Base-by-base conservation (phyloP, 2,888 invertebrate genomes). In the Polietes domitor region DNA sequence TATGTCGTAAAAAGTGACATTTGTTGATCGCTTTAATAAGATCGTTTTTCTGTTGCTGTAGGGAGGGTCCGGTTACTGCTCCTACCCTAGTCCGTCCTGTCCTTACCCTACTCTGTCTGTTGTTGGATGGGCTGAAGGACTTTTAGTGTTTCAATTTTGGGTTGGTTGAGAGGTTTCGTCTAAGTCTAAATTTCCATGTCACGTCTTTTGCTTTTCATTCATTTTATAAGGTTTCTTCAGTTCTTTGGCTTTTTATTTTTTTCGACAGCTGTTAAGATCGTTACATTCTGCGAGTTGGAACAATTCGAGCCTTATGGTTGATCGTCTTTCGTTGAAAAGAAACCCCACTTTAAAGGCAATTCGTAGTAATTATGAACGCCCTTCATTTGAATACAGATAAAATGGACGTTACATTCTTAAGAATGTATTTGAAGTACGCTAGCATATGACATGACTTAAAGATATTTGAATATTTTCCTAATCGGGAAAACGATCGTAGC, bases 231-330 rank as follows among this genome's bases (percentile, higher is more conserved):
- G 68, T 24, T 68, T 73, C 77, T 77, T 73, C 21, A 37, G 70
- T 68, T 75, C 55, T 68, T 72, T 55, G 77, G 72, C 77, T 84
- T 78, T 71, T 28, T n/a, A 72, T 37, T 65, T 32, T 26, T 47
- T 74, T 68, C 78, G 78, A 78, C 84, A 84, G 78, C 80, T 84
- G 84, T 61, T 43, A 28, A 61, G 68, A 76, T 72, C 81, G 80
- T 84, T 84, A 81, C 84, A 71, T 75, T 80, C 47, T 72, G 50
- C 24, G 41, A 41, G 21, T 37, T 37, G 7, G 6, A 10, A 37
- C 12, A 37, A 7, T 37, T 37, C 12, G 37, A 53, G 19, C 80
- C 75, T 78, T 75, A 65, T 76, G 80, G 76, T 72, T 15, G 41
- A 32, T 63, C 21, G 21, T 41, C 32, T 65, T 65, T n/a, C 32